Evolutionary conservation across 2,797 vertebrate species (phyloP), one percentile per base, ranked within the genome.

Genomic region (Amblyopsis hoosieri): DNA sequence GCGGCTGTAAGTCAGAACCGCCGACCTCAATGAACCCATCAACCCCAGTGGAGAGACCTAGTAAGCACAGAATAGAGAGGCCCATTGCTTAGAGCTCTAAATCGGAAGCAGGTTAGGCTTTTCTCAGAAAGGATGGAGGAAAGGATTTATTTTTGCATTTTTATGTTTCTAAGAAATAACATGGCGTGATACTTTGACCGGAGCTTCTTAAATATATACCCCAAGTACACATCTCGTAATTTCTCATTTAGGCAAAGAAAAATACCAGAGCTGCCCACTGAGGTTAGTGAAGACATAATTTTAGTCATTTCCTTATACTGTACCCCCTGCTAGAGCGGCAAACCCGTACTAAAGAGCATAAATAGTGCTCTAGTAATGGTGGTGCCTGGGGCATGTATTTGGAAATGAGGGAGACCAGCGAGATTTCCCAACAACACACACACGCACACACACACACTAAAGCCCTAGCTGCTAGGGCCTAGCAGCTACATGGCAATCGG

Each of bases 281-380:
- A 85, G 82, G 83, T 88, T 80, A 83, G 71, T 68, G 33, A 29
- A 42, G 66, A 83, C 67, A 72, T 83, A 65, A 81, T 83, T 87
- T 88, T 78, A 86, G 83, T 70, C 0, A 3, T 80, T 81, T 81
- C 31, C 19, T 82, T 82, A 68, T 82, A 68, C 79, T 69, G 72
- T 80, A 60, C 73, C 69, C n/a, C 48, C 4, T 52, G 58, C 57
- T 58, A 53, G 74, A 3, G 48, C 15, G 49, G 75, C 62, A 63
- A 85, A 88, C 74, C 73, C 67, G 54, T 68, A 73, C 67, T 69
- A 79, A 82, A 89, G 82, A 75, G 76, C 76, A 86, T 85, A 88
- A 85, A 83, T 86, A 76, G 74, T 74, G 64, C 66, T 83, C 70
- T 79, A 79, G 77, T 83, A 81, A 81, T 74, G 74, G 67, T 69